These are phyloP conservation scores for Spisula subtruncata DNA, from an alignment of 2,888 invertebrate species.

Conservation along the genomic window DNA sequence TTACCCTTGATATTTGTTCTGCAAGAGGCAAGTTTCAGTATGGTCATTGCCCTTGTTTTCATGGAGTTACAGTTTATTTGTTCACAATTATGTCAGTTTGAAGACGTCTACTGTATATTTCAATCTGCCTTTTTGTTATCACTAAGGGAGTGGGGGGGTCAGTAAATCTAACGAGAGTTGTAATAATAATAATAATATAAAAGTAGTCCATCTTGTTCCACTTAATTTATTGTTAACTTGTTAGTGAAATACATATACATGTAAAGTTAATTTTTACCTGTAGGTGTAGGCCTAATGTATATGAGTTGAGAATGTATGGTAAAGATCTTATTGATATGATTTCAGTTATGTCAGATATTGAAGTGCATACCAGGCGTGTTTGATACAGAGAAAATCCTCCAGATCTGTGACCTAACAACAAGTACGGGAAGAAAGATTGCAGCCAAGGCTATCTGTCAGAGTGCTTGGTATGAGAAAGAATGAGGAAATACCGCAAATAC, in stretches of 20 bases:
- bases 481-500: slow-evolving; percentile 10
- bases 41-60: too few relatives aligned
- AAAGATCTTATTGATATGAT: slow-evolving; percentile 91
- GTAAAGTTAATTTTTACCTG: too few relatives aligned
- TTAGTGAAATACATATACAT: too few relatives aligned
- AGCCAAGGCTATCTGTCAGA: slow-evolving; percentile 95
- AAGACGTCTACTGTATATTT: too few relatives aligned
- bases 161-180: not conserved
- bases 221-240: too few relatives aligned
- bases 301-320: slow-evolving; percentile 93
- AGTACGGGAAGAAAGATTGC: slow-evolving; percentile 94
- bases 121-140: not conserved
- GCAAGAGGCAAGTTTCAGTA: too few relatives aligned
- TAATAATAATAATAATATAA: slow-evolving; percentile 87
- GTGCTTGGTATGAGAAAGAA: slow-evolving; percentile 66
- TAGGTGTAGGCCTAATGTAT: slow-evolving; percentile 93
- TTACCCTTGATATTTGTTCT: too few relatives aligned
- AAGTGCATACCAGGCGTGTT: slow-evolving; percentile 94
- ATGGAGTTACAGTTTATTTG: too few relatives aligned
- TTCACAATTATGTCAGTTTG: too few relatives aligned
- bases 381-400: slow-evolving; percentile 92
- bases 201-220: too few relatives aligned
- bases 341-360: slow-evolving; percentile 91
- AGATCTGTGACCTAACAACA: slow-evolving; percentile 93
- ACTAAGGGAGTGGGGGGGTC: not conserved